These are phyloP conservation scores for Orussus abietinus DNA, from an alignment of 1,140 invertebrate genomes.

Conservation along the genomic window DNA sequence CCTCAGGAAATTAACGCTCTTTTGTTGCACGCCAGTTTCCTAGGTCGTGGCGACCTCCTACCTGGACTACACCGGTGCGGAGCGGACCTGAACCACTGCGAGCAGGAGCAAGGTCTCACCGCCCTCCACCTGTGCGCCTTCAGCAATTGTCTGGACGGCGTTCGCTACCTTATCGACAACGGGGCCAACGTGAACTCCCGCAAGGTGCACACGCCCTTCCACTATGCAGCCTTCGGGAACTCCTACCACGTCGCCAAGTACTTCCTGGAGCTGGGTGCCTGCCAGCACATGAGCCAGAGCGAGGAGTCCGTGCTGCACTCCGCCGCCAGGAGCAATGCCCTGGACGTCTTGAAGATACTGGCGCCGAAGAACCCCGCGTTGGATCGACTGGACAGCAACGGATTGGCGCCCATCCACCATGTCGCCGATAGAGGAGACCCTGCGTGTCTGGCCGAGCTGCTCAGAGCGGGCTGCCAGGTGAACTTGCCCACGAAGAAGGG, in stretches of 20 bases:
- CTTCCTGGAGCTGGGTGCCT: conserved; percentile 63
- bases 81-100: conserved; percentile 65
- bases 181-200: conserved; percentile 66
- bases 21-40: conserved; percentile 67
- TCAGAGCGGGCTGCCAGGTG: conserved; percentile 61
- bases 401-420: conserved; percentile 72
- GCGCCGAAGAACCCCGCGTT: conserved; percentile 67
- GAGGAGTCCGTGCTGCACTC: conserved; percentile 75
- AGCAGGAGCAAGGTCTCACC: conserved; percentile 64
- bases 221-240: conserved; percentile 78
- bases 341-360: conserved; percentile 69
- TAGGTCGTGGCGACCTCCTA: conserved; percentile 63
- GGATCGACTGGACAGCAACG: conserved; percentile 65
- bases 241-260: conserved; percentile 68
- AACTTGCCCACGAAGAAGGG: conserved; percentile 61
- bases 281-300: conserved; percentile 55
- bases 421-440: conserved; percentile 71
- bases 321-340: conserved; percentile 69
- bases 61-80: conserved; percentile 59
- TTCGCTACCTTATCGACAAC: conserved; percentile 63
- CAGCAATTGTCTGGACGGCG: conserved; percentile 68
- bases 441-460: conserved; percentile 63
- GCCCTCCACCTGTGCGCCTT: conserved; percentile 74
- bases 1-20: conserved; percentile 65
- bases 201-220: conserved; percentile 70